Evolutionary conservation across 2,113 vertebrate species (phyloP), one percentile per base, ranked within the genome.

Genomic region (Ctenodactylus gundi): DNA sequence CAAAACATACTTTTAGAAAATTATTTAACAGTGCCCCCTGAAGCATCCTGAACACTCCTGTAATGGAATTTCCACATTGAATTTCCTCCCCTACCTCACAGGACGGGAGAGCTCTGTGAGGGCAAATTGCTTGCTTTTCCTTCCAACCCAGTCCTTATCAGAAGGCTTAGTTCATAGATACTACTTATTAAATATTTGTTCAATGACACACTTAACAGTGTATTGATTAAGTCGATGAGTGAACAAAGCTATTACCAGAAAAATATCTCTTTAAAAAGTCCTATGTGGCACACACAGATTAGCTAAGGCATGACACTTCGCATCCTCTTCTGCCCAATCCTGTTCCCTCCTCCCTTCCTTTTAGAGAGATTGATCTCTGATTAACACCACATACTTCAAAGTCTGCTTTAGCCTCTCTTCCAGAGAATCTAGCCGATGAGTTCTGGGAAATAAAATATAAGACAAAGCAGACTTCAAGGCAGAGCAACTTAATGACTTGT

Each of bases 151-250:
- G 53, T 68, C 12, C 46, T 78, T 53, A 39, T 53, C 75, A 95
- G 76, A 44, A 73, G 46, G 21, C 73, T 91, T 55, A 21, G 55
- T 21, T 6, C 3, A 53, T 14, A 67, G 36, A 27, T 91, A 91
- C 84, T 53, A 68, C 13, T 60, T 91, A 78, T 53, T 76, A 78
- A 80, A 51, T 89, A 87, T 82, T 83, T 90, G 55, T 77, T 81
- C 82, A 65, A 2, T 97, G 73, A 93, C 17, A 94, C 49, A 86
- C 58, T 75, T 44, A 88, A 44, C 62, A 44, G 21, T 41, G 31
- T 34, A 88, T 78, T 92, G 80, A 93, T 90, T 89, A 41, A 89
- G 70, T 51, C n/a, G 44, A 64, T 53, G 23, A 25, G 25, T 82
- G 34, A 82, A 67, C 44, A 91, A 49, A 90, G 27, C 53, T 85